phyloP scores from a whole-genome alignment of 2,797 vertebrate species.

The Paedocypris micromegethes region DNA sequence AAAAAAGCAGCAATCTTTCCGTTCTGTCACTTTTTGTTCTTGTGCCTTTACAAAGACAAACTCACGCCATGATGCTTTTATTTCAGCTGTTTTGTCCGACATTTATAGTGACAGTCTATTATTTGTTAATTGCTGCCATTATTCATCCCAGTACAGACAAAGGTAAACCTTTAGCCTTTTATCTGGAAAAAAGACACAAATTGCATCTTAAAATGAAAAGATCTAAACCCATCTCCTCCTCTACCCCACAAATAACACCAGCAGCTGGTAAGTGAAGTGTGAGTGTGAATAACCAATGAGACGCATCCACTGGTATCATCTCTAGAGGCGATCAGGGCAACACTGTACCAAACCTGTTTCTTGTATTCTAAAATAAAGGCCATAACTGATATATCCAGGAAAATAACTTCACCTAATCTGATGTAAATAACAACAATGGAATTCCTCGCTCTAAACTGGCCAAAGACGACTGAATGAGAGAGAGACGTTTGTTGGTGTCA shows the following conservation, averaged over 20 bases:
- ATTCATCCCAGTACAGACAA: too few species aligned
- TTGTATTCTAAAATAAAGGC: neutral
- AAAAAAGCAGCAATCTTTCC: too few species aligned
- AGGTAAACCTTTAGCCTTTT: too few species aligned
- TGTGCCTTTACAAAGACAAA: too few species aligned
- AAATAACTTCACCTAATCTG: neutral
- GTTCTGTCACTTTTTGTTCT: too few species aligned
- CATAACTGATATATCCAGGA: too few species aligned
- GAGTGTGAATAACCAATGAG: conserved; percentile 28
- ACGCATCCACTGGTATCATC: conserved; percentile 24
- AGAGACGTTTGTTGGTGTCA: conserved; percentile 8
- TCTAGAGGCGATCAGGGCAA: conserved; percentile 1
- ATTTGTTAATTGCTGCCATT: too few species aligned
- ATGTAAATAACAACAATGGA: conserved; percentile 11
- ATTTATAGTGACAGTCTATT: too few species aligned
- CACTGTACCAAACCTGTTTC: neutral
- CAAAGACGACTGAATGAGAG: conserved; percentile 12
- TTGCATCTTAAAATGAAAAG: neutral
- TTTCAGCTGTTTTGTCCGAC: too few species aligned
- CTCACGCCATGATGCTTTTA: too few species aligned
- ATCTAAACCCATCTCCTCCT: neutral
- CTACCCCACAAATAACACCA: conserved; percentile 6
- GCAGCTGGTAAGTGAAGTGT: conserved; percentile 21
- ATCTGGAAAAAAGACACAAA: too few species aligned
- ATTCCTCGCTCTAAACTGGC: neutral